Percentiles rank a stretch among this genome's conserved stretches.
Conservation (phyloP, 2,888 invertebrate genomes). For the Cryptophagus acutangulus region DNA sequence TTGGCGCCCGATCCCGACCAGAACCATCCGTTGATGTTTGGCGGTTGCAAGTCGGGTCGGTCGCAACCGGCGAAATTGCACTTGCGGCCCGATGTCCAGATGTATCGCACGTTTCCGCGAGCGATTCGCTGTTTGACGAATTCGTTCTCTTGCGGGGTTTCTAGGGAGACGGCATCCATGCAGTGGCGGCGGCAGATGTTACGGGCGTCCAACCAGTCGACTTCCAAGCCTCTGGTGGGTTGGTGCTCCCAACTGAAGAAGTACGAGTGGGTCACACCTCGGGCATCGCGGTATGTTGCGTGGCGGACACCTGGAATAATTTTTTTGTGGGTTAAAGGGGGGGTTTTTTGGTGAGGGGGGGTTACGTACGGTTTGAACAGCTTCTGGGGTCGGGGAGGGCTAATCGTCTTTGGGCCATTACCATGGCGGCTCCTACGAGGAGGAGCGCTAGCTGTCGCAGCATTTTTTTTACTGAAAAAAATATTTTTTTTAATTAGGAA, state of each 20-base stretch:
- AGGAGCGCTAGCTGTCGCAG: conserved; percentile 55
- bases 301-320: conserved; percentile 70
- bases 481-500: too few species aligned
- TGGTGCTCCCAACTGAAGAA: conserved; percentile 92
- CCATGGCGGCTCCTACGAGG: conserved; percentile 60
- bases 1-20: conserved; percentile 92
- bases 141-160: conserved; percentile 88
- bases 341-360: neutral
- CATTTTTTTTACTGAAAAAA: conserved; percentile 30
- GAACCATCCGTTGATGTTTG: conserved; percentile 86
- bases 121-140: conserved; percentile 83
- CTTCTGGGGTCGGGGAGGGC: conserved; percentile 85
- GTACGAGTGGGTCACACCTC: conserved; percentile 84
- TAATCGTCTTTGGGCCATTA: conserved; percentile 75
- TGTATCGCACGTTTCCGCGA: conserved; percentile 72
- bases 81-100: conserved; percentile 89
- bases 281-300: conserved; percentile 80
- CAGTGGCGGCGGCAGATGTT: conserved; percentile 89
- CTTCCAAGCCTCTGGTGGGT: conserved; percentile 71
- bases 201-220: conserved; percentile 86
- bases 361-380: conserved; percentile 78
- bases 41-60: conserved; percentile 75
- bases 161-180: conserved; percentile 88
- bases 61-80: conserved; percentile 90
- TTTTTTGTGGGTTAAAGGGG: conserved; percentile 1